A percentile compares a stretch with the other conserved stretches of the same genome.
Evolutionary conservation across 1,140 invertebrate genomes (phyloP).

Genomic region (Heliconius hewitsoni): DNA sequence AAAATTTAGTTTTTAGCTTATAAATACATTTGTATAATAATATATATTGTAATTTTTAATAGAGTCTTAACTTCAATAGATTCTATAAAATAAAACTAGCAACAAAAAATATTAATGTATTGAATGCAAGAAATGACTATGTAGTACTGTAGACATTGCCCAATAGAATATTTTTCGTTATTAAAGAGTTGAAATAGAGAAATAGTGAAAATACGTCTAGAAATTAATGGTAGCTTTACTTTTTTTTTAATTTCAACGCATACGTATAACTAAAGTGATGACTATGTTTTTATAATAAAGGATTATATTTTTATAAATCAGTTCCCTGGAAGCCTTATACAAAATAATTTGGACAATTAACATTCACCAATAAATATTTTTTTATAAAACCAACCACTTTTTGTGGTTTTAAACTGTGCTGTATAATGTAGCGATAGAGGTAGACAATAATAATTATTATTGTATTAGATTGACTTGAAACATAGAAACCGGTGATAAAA

Average conservation of each 20-base stretch:
- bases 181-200: neutral
- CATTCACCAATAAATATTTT: constrained; percentile 55
- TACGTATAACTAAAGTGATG: neutral
- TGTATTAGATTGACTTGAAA: constrained; percentile 18
- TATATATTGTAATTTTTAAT: neutral
- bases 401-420: constrained; percentile 44
- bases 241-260: neutral
- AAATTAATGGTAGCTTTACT: neutral
- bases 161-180: neutral
- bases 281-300: constrained; percentile 17
- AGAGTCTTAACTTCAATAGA: neutral
- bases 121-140: neutral
- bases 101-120: neutral
- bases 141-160: neutral
- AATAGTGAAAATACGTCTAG: neutral
- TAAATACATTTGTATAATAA: neutral
- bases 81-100: neutral
- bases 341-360: constrained; percentile 27
- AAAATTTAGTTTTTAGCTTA: neutral
- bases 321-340: constrained; percentile 18
- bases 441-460: constrained; percentile 57
- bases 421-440: constrained; percentile 49
- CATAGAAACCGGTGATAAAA: neutral
- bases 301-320: constrained; percentile 30
- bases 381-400: constrained; percentile 53